These are phyloP conservation scores for Halesus radiatus DNA, from an alignment of 1,140 invertebrate species.

Conservation along the genomic window DNA sequence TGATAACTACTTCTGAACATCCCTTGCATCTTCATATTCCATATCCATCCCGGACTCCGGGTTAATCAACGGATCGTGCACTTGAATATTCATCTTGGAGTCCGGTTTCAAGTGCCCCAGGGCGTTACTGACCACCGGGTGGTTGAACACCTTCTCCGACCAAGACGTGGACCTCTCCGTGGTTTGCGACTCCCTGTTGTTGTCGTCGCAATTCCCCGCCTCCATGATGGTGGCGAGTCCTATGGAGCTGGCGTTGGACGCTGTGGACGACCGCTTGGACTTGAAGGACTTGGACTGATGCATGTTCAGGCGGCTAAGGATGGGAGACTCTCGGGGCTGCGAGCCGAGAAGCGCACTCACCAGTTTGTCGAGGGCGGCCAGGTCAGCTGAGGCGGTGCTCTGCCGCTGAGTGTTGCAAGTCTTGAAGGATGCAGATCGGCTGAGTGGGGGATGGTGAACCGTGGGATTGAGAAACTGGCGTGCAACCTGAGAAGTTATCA, in stretches of 20 bases:
- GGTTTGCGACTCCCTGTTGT: constrained; percentile 41
- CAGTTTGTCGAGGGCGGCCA: constrained; percentile 66
- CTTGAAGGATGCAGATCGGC: constrained; percentile 45
- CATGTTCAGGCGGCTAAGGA: constrained; percentile 58
- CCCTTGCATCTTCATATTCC: constrained; percentile 23
- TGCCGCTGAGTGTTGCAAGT: constrained; percentile 28
- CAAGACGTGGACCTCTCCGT: constrained; percentile 42
- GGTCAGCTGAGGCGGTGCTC: constrained; percentile 61
- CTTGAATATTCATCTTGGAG: constrained; percentile 21
- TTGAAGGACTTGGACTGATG: constrained; percentile 61
- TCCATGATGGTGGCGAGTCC: constrained; percentile 52
- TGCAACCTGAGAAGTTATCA: constrained; percentile 20
- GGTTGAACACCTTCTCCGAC: constrained; percentile 49
- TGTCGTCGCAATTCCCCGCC: constrained; percentile 31
- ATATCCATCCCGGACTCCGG: background rate
- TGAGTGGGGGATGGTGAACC: constrained; percentile 41
- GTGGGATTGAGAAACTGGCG: constrained; percentile 24
- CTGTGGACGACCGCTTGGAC: constrained; percentile 61
- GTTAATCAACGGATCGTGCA: constrained; percentile 5
- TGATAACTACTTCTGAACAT: background rate
- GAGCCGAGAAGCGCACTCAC: constrained; percentile 64
- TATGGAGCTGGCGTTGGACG: constrained; percentile 47
- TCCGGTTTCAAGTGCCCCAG: constrained; percentile 24
- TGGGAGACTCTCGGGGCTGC: constrained; percentile 39
- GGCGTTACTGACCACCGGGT: constrained; percentile 44